A percentile compares a stretch with the other conserved stretches of the same genome.
These are phyloP conservation scores for Lagopus muta DNA, from an alignment of 2,113 vertebrate genomes.

Conservation along the genomic window DNA sequence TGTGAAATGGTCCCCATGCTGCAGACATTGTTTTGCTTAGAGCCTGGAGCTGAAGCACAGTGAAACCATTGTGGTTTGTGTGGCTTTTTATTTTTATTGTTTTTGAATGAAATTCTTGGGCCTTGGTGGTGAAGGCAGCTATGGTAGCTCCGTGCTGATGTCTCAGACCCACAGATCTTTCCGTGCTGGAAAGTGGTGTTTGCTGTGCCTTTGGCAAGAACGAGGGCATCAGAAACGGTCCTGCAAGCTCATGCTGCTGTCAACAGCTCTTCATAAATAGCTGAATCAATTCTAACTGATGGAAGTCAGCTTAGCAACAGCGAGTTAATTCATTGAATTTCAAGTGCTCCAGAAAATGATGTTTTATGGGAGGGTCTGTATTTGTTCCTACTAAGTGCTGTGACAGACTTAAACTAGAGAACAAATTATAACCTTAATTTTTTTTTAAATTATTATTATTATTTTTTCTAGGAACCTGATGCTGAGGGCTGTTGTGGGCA, in stretches of 20 bases:
- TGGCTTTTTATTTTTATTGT: neutral
- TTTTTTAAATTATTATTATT: no score
- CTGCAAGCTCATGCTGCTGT: neutral
- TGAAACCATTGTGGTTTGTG: neutral
- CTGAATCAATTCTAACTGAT: neutral
- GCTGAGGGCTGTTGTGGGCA: neutral
- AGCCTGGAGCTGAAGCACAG: neutral
- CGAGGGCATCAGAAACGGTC: rapidly evolving
- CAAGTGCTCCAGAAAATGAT: neutral
- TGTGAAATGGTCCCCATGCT: rapidly evolving
- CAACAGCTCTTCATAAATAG: neutral
- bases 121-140: rapidly evolving
- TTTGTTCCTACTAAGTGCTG: slow-evolving; percentile 6
- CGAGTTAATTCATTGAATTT: neutral
- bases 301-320: neutral
- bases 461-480: neutral
- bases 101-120: neutral
- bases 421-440: neutral
- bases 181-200: neutral
- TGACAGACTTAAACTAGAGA: slow-evolving; percentile 35
- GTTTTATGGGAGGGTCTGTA: slow-evolving; percentile 1
- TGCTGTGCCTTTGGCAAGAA: neutral
- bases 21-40: neutral
- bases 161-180: neutral
- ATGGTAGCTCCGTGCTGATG: rapidly evolving